These are phyloP conservation scores for Alauda arvensis DNA, from an alignment of 2,797 vertebrate species.

Conservation along the genomic window DNA sequence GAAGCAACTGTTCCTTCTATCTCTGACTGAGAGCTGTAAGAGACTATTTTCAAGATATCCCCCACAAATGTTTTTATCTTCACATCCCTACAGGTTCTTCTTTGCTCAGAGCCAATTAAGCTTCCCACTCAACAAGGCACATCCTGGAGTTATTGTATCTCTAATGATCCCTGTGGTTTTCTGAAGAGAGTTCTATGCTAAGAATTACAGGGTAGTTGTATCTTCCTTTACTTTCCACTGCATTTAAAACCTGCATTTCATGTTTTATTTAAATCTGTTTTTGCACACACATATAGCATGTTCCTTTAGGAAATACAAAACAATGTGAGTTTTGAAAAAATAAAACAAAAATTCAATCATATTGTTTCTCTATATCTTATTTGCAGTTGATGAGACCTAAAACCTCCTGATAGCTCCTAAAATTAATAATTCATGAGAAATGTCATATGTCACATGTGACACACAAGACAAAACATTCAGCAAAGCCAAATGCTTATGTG, in stretches of 20 bases:
- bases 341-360: background rate
- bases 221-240: background rate
- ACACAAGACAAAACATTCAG: background rate
- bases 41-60: background rate
- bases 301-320: background rate
- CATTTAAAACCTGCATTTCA: background rate
- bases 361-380: background rate
- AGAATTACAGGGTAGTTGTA: background rate
- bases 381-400: background rate
- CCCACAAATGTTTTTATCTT: background rate
- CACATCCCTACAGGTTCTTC: background rate
- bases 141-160: background rate
- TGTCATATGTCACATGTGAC: background rate
- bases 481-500: background rate
- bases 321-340: background rate
- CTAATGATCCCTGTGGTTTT: background rate
- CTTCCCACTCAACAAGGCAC: background rate
- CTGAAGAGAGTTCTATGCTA: background rate
- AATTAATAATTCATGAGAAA: background rate
- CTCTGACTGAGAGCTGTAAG: background rate
- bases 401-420: background rate
- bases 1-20: background rate
- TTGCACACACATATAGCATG: background rate
- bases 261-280: background rate
- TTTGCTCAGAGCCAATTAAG: background rate